Evolutionary conservation across 2,797 vertebrate genomes (phyloP), one percentile per base, ranked within the genome.

Genomic region (Lepilemur ruficaudatus): DNA sequence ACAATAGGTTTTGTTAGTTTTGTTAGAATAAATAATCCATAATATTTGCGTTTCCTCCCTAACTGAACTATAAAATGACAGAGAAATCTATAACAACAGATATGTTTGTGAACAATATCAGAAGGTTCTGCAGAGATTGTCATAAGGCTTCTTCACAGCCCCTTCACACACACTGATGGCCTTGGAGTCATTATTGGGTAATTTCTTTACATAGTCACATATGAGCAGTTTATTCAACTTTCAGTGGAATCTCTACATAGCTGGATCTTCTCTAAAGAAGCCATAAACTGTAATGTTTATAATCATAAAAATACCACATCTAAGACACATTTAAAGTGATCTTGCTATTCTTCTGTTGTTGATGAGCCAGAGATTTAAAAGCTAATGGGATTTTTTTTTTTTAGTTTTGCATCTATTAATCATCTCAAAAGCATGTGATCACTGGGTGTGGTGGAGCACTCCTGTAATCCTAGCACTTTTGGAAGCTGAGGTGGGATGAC

Each of bases 251-350:
- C 81, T 61, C 9, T n/a, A 46, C 23, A 30, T 5, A 48, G 59
- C 43, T 91, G 25, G 48, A 91, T n/a, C n/a, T n/a, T 84, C 92
- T 95, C 35, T 87, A 23, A 23, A 69, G 72, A 87, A 93, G 90
- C 67, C 20, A 82, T 23, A 93, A 69, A 67, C 3, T 43, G 50
- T 69, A 25, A 73, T 48, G 18, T 48, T 94, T 86, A 72, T 28
- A 30, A 35, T 61, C 41, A 76, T 20, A 32, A 81, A 89, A 92
- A 86, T 73, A 28, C 20, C 43, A 87, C 55, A n/a, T n/a, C 46
- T 50, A 73, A 61, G 85, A 82, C 61, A 92, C 7, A 90, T 50
- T 70, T 63, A 17, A 82, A 75, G 38, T 59, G 13, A 50, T 87
- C 95, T 79, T 61, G 61, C 48, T 87, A 30, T 52, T 41, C n/a